Base-by-base conservation (phyloP, 1,140 invertebrate genomes). In the Diuraphis noxia region DNA sequence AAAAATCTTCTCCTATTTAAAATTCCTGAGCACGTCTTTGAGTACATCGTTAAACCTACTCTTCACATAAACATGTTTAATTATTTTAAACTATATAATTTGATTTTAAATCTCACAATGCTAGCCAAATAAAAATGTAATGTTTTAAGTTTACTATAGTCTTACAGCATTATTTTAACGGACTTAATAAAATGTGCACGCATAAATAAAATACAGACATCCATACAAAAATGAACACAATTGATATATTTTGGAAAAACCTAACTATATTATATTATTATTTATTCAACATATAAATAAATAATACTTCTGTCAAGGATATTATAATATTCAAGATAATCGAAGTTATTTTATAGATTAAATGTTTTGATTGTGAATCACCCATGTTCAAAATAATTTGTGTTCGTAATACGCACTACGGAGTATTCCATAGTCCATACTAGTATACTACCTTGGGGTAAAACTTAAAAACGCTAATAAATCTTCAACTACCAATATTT, bases 201-300 rank as follows among this genome's bases (percentile, higher is more conserved):
- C n/a, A 17, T n/a, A 72, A 72, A 72, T 72, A 72, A 72, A 72
- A 72, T 72, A 5, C 56, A n/a, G 30, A 72, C 56, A 41, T 82
- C 23, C 36, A 38, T 41, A 41, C 25, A 41, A 40, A 82, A 82
- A 9, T 5, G 3, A 82, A 41, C 17, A 23, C 38, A 40, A 23
- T 41, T 10, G 38, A 41, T n/a, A 30, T 41, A 41, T 82, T 82
- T 82, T 41, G 23, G 21, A 30, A 41, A 82, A 30, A 41, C 38
- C 38, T 41, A 41, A 41, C 30, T 82, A 30, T 82, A 41, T 41
- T 82, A 41, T 82, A n/a, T 82, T 82, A 41, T 41, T 82, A 41
- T 82, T 41, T 82, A 41, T 41, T 72, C 34, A 82, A 82, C 81
- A 40, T 82, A 41, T 72, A 72, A 72, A 72, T 72, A 72, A 40